These are phyloP conservation scores for Dromaius novaehollandiae DNA, from an alignment of 2,113 vertebrate genomes.

Conservation along the genomic window DNA sequence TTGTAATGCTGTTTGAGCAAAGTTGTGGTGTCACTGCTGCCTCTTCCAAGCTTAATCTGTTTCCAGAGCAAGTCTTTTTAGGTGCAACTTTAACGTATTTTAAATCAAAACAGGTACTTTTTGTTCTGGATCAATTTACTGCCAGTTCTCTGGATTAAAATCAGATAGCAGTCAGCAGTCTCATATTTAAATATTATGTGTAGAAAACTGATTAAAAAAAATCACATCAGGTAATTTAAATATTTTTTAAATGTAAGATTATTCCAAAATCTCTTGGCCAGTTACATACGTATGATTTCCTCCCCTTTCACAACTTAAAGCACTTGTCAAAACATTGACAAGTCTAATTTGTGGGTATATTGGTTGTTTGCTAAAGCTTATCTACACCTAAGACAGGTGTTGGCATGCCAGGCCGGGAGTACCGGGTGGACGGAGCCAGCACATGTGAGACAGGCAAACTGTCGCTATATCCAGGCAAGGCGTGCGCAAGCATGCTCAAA, in stretches of 20 bases:
- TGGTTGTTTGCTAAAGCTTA: background rate
- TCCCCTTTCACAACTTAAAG: background rate
- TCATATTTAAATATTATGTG: accelerated
- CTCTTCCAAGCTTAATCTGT: background rate
- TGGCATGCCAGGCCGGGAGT: accelerated
- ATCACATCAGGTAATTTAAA: background rate
- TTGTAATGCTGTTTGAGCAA: background rate
- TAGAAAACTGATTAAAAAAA: background rate
- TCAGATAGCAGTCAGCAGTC: background rate
- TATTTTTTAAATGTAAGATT: background rate
- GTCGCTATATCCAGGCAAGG: background rate
- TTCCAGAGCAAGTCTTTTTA: background rate
- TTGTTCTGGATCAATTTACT: background rate
- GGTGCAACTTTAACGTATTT: background rate
- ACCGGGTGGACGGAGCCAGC: background rate
- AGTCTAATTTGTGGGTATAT: background rate
- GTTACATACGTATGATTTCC: background rate
- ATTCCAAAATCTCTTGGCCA: background rate
- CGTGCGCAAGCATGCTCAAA: accelerated
- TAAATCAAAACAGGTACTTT: background rate
- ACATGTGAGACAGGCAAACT: background rate
- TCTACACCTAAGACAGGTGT: background rate
- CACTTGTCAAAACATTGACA: background rate
- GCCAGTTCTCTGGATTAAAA: background rate
- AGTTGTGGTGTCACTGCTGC: background rate